These are phyloP conservation scores for Palythoa heliodiscus DNA, from an alignment of 92 coral and sea anemone genomes.

Conservation along the genomic window DNA sequence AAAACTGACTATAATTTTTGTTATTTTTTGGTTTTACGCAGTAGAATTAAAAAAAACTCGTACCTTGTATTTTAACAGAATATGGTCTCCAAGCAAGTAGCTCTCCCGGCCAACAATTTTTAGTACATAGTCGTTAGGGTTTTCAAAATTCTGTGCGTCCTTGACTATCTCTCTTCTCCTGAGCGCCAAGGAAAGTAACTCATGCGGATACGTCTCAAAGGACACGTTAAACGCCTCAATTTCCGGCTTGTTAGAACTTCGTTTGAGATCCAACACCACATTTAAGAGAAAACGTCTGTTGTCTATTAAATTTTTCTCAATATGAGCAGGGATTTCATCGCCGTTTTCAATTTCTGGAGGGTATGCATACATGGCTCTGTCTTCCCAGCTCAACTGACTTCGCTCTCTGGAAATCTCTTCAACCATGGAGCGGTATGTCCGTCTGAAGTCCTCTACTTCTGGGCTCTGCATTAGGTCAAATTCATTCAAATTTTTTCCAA, in stretches of 20 bases:
- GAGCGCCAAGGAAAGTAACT: slow-evolving; percentile 69
- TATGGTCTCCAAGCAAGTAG: slow-evolving; percentile 76
- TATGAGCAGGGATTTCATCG: slow-evolving; percentile 60
- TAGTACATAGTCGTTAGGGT: slow-evolving; percentile 77
- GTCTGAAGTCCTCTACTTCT: slow-evolving; percentile 84
- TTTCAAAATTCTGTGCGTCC: slow-evolving; percentile 72
- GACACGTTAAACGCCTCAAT: slow-evolving; percentile 79
- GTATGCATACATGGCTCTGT: slow-evolving; percentile 83
- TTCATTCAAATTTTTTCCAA: slow-evolving; percentile 88
- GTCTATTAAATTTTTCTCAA: slow-evolving; percentile 71
- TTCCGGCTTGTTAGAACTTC: slow-evolving; percentile 72
- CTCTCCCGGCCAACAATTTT: slow-evolving; percentile 90
- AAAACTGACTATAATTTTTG: too few relatives aligned
- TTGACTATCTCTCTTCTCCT: slow-evolving; percentile 66
- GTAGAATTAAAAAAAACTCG: background rate
- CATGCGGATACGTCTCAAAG: slow-evolving; percentile 71
- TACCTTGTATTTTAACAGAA: slow-evolving; percentile 89
- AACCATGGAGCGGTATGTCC: slow-evolving; percentile 73
- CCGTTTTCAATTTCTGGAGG: slow-evolving; percentile 79
- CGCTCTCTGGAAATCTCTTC: slow-evolving; percentile 75
- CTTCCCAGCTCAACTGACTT: slow-evolving; percentile 78
- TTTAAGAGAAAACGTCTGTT: slow-evolving; percentile 76
- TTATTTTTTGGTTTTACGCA: too few relatives aligned
- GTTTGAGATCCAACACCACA: slow-evolving; percentile 69
- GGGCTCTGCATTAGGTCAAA: slow-evolving; percentile 86